These are phyloP conservation scores for Cepphus grylle DNA, from an alignment of 2,113 vertebrate genomes.

Conservation along the genomic window DNA sequence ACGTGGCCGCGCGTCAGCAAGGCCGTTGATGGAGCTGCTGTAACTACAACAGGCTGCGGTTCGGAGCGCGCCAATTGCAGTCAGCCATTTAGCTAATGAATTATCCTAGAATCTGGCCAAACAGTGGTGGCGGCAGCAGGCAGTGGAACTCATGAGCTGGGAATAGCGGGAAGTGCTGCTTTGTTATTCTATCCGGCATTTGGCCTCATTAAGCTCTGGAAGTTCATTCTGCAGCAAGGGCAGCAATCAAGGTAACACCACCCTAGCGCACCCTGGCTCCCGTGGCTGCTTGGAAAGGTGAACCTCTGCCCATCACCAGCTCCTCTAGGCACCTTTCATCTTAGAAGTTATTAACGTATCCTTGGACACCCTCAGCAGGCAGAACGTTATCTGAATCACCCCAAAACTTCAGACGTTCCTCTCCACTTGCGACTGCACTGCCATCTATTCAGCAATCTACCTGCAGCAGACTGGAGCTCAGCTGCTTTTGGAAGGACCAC, in stretches of 20 bases:
- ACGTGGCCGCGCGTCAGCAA: fast-evolving
- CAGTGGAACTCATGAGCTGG: neutral
- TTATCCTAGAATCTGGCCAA: neutral
- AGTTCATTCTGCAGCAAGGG: neutral
- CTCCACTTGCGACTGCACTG: neutral
- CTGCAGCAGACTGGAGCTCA: too few species aligned
- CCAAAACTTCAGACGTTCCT: neutral
- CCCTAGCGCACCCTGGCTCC: fast-evolving
- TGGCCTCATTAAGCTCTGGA: neutral
- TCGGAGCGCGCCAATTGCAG: fast-evolving
- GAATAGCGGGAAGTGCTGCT: fast-evolving
- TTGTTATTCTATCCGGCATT: neutral
- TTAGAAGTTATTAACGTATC: neutral
- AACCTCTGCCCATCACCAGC: neutral
- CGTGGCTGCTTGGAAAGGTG: too few species aligned
- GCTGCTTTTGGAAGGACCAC: neutral
- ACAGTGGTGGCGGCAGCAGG: neutral
- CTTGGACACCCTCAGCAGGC: neutral
- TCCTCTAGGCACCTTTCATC: neutral
- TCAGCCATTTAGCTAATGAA: fast-evolving
- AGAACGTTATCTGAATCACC: neutral
- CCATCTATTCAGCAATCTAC: neutral
- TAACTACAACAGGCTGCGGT: fast-evolving
- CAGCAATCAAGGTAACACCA: fast-evolving
- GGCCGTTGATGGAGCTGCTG: neutral